Evolutionary conservation across 1,140 invertebrate species (phyloP), one percentile per base, ranked within the genome.

Genomic region (Bombus huntii): DNA sequence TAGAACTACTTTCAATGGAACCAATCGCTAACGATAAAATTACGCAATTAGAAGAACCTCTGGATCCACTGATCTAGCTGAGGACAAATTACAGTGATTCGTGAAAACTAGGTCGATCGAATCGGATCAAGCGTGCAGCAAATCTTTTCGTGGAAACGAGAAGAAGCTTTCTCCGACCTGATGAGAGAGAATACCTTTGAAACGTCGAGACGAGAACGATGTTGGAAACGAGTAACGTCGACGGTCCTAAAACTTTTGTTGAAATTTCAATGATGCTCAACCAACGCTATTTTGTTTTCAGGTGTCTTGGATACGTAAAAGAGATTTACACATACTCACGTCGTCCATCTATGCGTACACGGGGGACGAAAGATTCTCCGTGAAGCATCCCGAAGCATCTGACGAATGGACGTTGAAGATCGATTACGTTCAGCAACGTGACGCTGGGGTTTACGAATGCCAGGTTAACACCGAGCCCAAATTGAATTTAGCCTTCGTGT

Each of bases 321-420:
- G 97, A 18, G 98, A 99, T 95, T 96, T 98, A 39, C 98, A 98
- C 93, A 98, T 98, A 92, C 95, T 98, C 77, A 98, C 98, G 2
- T 98, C 98, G 0, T 97, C 97, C 90, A 97, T 97, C 83, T 97
- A 97, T 93, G 98, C 98, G 28, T 99, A 98, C 94, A 98, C 98
- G 0, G 97, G 97, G 0, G 98, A 98, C 94, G 97, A 96, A 71
- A 95, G 98, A 88, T 98, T 98, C 95, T 97, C 97, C 74, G 97
- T 98, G 1, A 96, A 97, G 25, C 98, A 98, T 94, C 97, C 97
- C 1, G 97, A 98, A 88, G 96, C 97, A 28, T 97, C 97, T n/a
- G 97, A 99, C 90, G 98, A 99, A 93, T 99, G 98, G 98, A 97
- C 98, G 92, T 96, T 99, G 85, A 97, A 97, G 95, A 98, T 99